Evolutionary conservation across 2,888 invertebrate species (phyloP), one percentile per base, ranked within the genome.

Genomic region (Penaeus monodon): DNA sequence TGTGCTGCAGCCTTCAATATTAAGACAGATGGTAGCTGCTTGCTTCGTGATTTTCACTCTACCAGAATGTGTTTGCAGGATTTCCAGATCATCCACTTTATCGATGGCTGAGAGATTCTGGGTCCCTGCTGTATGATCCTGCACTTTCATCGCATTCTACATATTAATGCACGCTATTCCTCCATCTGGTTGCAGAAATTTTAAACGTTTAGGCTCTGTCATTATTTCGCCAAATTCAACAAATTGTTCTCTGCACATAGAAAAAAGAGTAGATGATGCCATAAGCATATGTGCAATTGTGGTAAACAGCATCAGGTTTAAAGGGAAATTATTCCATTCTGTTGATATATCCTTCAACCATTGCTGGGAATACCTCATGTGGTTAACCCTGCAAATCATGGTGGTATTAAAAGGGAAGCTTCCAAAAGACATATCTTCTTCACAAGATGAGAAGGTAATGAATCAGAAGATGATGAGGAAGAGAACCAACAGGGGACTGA

Each of bases 11-110:
- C 98, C 0, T 97, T 99, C 91, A 89, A 84, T 90, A 22, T 78
- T 90, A 22, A 73, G 89, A 12, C 85, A 88, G 78, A 90, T 90
- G 90, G 90, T 90, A 0, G 83, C 88, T 17, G 88, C 88, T 20
- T 89, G 88, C 88, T 90, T 44, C 85, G 88, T 29, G 99, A 99
- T 93, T 99, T 90, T 95, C 97, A 0, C 92, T 95, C 33, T 96
- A 96, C 93, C 95, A 96, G 91, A 99, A 98, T 93, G 95, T 96
- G 14, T 98, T 97, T 92, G 98, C 99, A n/a, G 0, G 99, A 99
- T 93, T 97, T 96, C 92, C 98, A 99, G 93, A 96, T 99, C 91
- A 95, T 99, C 85, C 98, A 99, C 92, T 98, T 92, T 98, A 98
- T 92, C 95, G 96, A 96, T 99, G 99, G 99, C 93, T 99, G 17